Base-by-base conservation (phyloP, 2,113 vertebrate genomes). In the Merops nubicus region DNA sequence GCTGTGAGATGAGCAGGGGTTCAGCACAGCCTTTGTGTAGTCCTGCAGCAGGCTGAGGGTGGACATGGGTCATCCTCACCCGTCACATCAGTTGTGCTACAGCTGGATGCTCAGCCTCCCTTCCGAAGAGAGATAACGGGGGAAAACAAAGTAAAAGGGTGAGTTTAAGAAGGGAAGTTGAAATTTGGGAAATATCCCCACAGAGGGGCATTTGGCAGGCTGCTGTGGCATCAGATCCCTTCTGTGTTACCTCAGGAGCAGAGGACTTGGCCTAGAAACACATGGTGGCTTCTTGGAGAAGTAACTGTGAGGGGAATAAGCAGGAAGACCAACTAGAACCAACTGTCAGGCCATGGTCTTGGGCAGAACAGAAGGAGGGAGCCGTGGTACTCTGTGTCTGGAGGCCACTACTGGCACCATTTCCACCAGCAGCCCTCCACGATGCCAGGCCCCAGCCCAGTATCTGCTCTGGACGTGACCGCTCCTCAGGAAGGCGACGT, bases 1-100 rank as follows among this genome's bases (percentile, higher is more conserved):
- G 69, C 62, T 91, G 80, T 1, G 25, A 48, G 83, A 47, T 54
- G 87, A 60, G 63, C 9, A 7, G 45, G 19, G 2, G 2, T 33
- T 75, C 21, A 28, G 51, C 64, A 36, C 22, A 34, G 84, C 43
- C 60, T 40, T 6, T 0, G 7, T 43, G 65, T 11, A 4, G 22
- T 20, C 15, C 42, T 4, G 4, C 5, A 2, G 2, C 33, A 21
- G 56, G 1, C 25, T 34, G 72, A 23, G 54, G 33, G 34, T 59
- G 40, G 29, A 6, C 1, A 0, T 0, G 3, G 45, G 28, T 77
- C 29, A 15, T 19, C 77, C 25, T 22, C 70, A 36, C 12, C 74
- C 57, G 31, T 54, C 2, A 0, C 26, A 31, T 20, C 47, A 56
- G 13, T 11, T 7, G 0, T 5, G 25, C 19, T 4, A 22, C 57